Conservation (phyloP, 2,113 vertebrate genomes). For the Collichthys lucidus region DNA sequence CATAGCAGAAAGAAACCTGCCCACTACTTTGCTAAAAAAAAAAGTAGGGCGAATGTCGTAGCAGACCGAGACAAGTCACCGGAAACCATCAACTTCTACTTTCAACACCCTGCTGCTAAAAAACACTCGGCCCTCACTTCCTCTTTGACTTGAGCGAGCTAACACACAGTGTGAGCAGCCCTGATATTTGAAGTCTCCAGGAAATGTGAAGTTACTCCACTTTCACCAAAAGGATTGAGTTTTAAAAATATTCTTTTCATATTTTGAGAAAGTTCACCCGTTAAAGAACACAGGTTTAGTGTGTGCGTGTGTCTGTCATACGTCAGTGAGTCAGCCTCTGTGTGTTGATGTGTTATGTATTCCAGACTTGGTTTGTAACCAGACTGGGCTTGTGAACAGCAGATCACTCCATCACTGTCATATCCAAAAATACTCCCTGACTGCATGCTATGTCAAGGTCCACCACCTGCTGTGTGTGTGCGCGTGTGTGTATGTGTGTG, state of each 20-base stretch:
- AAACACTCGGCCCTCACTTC: constrained; percentile 57
- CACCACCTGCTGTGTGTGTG: constrained; percentile 57
- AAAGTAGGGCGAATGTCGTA: neutral
- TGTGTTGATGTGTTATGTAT: constrained; percentile 5
- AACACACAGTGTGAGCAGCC: neutral
- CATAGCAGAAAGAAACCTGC: neutral
- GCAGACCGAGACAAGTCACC: constrained; percentile 23
- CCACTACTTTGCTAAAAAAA: constrained; percentile 22
- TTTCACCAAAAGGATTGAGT: neutral
- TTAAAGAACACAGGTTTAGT: neutral
- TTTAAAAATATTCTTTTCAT: neutral
- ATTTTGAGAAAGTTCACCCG: neutral
- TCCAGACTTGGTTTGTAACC: constrained; percentile 14
- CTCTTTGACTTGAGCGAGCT: constrained; percentile 40
- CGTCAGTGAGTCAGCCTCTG: constrained; percentile 25
- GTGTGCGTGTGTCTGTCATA: constrained; percentile 13
- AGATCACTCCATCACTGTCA: constrained; percentile 68
- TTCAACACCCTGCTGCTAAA: constrained; percentile 41
- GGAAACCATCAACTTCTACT: constrained; percentile 71
- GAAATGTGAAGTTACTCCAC: neutral
- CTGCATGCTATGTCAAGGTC: constrained; percentile 73
- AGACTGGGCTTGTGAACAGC: constrained; percentile 43
- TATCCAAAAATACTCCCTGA: constrained; percentile 81
- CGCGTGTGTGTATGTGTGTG: constrained; percentile 18
- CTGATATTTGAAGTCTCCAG: constrained; percentile 1